Percentiles rank a stretch among this genome's conserved stretches.
phyloP scores from a whole-genome alignment of 2,888 invertebrate genomes.

The Drosophila longiperda region DNA sequence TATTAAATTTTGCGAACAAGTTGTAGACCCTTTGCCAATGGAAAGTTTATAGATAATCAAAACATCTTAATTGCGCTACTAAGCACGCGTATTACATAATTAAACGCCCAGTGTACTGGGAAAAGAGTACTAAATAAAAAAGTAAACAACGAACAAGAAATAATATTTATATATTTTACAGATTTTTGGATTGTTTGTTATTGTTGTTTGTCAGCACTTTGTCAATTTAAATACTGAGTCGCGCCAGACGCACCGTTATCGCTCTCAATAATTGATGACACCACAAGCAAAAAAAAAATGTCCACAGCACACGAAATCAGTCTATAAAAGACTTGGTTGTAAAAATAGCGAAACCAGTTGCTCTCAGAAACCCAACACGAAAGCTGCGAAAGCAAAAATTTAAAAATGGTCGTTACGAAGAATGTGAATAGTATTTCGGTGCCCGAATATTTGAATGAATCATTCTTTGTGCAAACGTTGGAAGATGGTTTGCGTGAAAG shows the following conservation, averaged over 20 bases:
- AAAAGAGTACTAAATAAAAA: no score
- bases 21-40: no score
- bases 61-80: no score
- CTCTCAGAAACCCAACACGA: constrained; percentile 1
- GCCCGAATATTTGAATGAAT: constrained; percentile 72
- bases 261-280: neutral
- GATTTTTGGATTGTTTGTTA: neutral
- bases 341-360: constrained; percentile 22
- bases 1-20: no score
- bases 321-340: constrained; percentile 28
- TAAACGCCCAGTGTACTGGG: no score
- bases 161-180: no score
- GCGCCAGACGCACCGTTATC: constrained; percentile 8
- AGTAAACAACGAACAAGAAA: no score
- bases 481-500: constrained; percentile 76
- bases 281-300: neutral
- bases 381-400: neutral
- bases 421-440: constrained; percentile 67
- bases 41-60: no score
- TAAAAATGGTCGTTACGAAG: constrained; percentile 53
- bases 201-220: neutral
- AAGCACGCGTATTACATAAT: no score
- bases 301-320: constrained; percentile 1
- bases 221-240: neutral
- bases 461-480: constrained; percentile 77